Base-by-base conservation (phyloP, 1,140 invertebrate species). In the Meloidogyne chitwoodi region DNA sequence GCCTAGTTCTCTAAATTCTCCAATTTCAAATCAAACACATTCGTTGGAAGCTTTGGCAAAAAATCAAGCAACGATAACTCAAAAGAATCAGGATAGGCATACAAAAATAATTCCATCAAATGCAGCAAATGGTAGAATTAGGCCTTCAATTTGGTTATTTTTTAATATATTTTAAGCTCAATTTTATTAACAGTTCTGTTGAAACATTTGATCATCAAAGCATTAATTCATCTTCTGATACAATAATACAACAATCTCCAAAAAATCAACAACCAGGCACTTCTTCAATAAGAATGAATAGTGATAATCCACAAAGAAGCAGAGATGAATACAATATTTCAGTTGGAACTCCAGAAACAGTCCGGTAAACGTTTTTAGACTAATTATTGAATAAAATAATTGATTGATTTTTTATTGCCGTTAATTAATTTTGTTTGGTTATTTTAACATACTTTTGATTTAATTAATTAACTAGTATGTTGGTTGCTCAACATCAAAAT, bases 1-100 rank as follows among this genome's bases (percentile, higher is more conserved):
- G 19, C 77, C 81, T 2, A 82, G 80, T 68, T 74, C 77, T 0
- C 2, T 73, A 64, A 74, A 79, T 61, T 66, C 56, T 14, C 80
- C 80, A 38, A 26, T 62, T 63, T 61, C 75, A 10, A 24, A 34
- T 19, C 62, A 79, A 63, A 19, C 67, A 75, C 74, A 19, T 6
- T 1, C 19, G 0, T 56, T 56, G 48, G 48, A 56, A 56, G 6
- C 48, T n/a, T n/a, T 56, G 1, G 19, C 48, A 56, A 56, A 56
- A 56, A 56, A 56, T 56, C 48, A 56, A 5, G 48, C 48, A n/a
- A 14, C 6, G 19, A 16, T 56, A 16, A 56, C 16, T 56, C 19
- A 16, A 56, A n/a, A 56, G 19, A 19, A n/a, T n/a, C 16, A 56
- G 8, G n/a, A 56, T 5, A 19, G n/a, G 8, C 48, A 1, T 56